A percentile compares a stretch with the other conserved stretches of the same genome.
Evolutionary conservation across 2,888 invertebrate species (phyloP).

Genomic region (Conistra vaccinii): DNA sequence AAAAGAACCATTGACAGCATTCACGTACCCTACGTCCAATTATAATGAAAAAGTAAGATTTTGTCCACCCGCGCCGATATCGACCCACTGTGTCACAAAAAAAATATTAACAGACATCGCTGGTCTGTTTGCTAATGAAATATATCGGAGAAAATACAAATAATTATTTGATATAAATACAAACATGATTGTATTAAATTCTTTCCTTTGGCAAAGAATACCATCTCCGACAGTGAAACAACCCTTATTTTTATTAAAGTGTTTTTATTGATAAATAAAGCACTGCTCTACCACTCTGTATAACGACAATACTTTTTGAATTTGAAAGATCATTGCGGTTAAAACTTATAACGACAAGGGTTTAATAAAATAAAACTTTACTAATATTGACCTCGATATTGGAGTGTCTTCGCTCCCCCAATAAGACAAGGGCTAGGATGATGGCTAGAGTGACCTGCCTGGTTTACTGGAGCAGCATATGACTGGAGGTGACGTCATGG

Average conservation of each 20-base stretch:
- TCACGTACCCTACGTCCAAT: conserved; percentile 78
- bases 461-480: conserved; percentile 74
- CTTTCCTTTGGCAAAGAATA: not conserved
- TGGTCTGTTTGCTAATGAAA: conserved; percentile 47
- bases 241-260: not conserved
- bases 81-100: conserved; percentile 71
- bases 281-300: conserved; percentile 9
- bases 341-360: conserved; percentile 25
- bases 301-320: conserved; percentile 40
- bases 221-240: not conserved
- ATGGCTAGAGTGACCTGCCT: not conserved
- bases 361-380: conserved; percentile 19
- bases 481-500: conserved; percentile 73
- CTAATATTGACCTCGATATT: conserved; percentile 8
- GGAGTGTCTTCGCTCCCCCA: not conserved
- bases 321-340: conserved; percentile 26
- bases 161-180: conserved; percentile 35
- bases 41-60: conserved; percentile 78
- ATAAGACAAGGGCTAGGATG: not conserved
- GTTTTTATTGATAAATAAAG: conserved; percentile 25
- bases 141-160: conserved; percentile 32
- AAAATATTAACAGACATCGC: conserved; percentile 53
- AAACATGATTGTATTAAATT: not conserved
- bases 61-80: conserved; percentile 75
- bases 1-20: conserved; percentile 82